Conservation (phyloP, 2,888 invertebrate genomes). For the Himalopsyche anomala region DNA sequence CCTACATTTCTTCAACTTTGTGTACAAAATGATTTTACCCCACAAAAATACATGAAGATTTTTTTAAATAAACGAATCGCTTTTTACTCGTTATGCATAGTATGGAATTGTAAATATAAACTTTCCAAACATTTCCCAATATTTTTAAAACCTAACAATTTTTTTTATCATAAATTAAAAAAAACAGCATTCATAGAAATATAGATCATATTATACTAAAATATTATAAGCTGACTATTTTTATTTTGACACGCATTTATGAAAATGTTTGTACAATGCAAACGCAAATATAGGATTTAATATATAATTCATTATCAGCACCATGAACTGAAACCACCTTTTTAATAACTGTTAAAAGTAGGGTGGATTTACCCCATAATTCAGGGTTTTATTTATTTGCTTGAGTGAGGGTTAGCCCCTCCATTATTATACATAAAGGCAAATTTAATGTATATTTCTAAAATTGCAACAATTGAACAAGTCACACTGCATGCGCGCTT, state of each 20-base stretch:
- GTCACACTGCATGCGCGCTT: background rate
- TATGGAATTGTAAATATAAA: no score
- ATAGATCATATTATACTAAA: no score
- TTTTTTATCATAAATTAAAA: no score
- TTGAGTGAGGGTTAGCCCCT: constrained; percentile 54
- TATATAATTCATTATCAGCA: constrained; percentile 23
- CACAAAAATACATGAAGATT: no score
- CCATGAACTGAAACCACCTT: constrained; percentile 49
- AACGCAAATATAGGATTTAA: constrained; percentile 4
- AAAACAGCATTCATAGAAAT: no score
- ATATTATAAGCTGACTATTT: background rate
- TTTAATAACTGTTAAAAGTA: constrained; percentile 52
- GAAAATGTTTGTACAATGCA: constrained; percentile 1
- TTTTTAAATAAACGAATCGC: no score
- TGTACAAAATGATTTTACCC: no score
- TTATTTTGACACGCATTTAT: background rate
- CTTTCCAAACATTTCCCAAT: no score
- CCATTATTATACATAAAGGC: constrained; percentile 48
- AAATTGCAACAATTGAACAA: constrained; percentile 55
- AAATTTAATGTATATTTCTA: constrained; percentile 47
- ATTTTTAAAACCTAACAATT: no score
- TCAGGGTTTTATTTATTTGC: constrained; percentile 56
- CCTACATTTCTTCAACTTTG: no score
- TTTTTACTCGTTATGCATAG: no score
- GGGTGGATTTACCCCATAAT: constrained; percentile 50